phyloP scores from a whole-genome alignment of 2,113 vertebrate species.

The Coracopsis vasa region DNA sequence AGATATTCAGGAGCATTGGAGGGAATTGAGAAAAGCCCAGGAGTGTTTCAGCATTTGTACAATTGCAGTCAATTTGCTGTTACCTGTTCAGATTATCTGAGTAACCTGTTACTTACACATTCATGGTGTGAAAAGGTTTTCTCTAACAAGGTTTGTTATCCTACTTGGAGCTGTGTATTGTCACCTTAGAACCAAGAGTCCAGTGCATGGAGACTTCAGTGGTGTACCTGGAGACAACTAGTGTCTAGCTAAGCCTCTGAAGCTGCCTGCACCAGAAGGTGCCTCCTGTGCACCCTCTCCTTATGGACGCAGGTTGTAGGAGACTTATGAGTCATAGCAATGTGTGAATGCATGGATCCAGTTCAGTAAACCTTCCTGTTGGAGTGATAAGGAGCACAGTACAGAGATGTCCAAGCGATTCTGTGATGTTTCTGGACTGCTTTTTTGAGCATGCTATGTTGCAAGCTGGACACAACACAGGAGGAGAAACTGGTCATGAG shows the following conservation, averaged over 20 bases:
- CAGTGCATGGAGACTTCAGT: neutral
- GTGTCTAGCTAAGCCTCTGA: neutral
- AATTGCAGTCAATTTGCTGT: neutral
- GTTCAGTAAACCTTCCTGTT: neutral
- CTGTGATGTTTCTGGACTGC: neutral
- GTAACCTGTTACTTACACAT: neutral
- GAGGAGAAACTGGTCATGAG: neutral
- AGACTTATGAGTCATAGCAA: neutral
- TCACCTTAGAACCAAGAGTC: neutral
- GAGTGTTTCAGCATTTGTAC: neutral
- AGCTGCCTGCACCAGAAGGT: neutral
- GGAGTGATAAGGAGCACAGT: neutral
- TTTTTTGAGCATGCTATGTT: neutral
- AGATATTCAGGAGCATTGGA: neutral
- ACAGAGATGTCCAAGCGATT: neutral
- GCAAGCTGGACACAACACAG: fast-evolving
- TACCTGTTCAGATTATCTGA: neutral
- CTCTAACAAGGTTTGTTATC: neutral
- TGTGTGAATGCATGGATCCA: neutral
- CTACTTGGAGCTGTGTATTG: fast-evolving
- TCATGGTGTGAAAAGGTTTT: neutral
- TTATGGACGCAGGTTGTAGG: neutral
- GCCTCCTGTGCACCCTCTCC: neutral
- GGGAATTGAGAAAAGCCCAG: neutral
- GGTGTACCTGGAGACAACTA: neutral